These are phyloP conservation scores for Hedya salicella DNA, from an alignment of 2,888 invertebrate species.

Conservation along the genomic window DNA sequence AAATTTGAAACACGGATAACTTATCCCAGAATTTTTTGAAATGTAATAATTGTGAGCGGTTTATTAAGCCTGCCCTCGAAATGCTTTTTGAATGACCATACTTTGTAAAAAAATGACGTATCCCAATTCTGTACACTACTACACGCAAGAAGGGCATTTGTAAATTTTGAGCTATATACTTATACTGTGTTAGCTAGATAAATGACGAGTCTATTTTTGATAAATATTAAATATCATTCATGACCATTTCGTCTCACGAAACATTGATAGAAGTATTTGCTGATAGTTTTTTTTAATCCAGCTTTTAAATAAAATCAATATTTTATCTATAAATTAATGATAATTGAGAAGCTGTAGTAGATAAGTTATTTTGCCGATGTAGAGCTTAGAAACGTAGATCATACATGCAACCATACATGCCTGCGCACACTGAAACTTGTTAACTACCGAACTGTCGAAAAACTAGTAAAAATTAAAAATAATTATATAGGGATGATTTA, in stretches of 20 bases:
- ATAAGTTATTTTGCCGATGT: conserved; percentile 45
- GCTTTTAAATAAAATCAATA: neutral
- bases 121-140: too few species aligned
- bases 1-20: too few species aligned
- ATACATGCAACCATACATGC: conserved; percentile 33
- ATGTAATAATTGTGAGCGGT: too few species aligned
- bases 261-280: conserved; percentile 62
- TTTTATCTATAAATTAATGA: neutral
- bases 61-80: too few species aligned
- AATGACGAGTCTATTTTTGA: neutral
- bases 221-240: conserved; percentile 53
- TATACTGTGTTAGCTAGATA: too few species aligned
- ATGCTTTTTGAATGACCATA: too few species aligned
- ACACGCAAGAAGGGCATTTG: too few species aligned
- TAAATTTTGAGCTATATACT: too few species aligned
- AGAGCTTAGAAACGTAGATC: conserved; percentile 29
- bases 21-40: too few species aligned
- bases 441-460: neutral
- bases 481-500: too few species aligned
- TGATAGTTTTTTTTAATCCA: conserved; percentile 9
- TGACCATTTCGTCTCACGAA: conserved; percentile 73
- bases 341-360: conserved; percentile 1
- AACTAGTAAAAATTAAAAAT: neutral
- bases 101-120: too few species aligned
- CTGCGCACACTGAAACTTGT: conserved; percentile 24